Evolutionary conservation across 2,113 vertebrate species (phyloP), one percentile per base, ranked within the genome.

Genomic region (Ictalurus punctatus): DNA sequence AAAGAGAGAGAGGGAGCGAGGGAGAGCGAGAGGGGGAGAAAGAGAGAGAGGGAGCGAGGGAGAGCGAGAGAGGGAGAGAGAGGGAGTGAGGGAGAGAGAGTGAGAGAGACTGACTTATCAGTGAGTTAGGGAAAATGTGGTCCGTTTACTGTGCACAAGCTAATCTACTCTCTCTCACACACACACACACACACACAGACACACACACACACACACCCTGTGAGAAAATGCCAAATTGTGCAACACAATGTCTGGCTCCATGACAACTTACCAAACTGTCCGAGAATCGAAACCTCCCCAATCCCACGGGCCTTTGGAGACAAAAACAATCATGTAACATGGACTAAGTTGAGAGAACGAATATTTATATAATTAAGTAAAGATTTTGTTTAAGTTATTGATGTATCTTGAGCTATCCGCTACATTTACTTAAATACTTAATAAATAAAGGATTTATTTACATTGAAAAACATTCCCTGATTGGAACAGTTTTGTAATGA

Each of bases 161-260:
- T 76, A 40, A 76, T 44, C 19, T 44, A 71, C n/a, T 34, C 71
- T 40, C 71, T 23, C 40, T 27, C 74, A 19, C 34, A 21, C 34
- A 40, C 34, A 40, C 71, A 40, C 71, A 40, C 71, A 40, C 16
- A 19, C 34, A 8, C 34, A 40, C 34, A 40, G 8, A 21, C 71
- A 76, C 30, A 58, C 84, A 59, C 56, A 54, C 40, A 44, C 74
- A 76, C 74, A 78, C 40, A 48, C 74, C 8, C 21, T 10, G 37
- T 6, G 37, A 76, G 40, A 8, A 56, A 74, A 65, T 34, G 13
- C 6, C 34, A n/a, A 7, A 56, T 78, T 78, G 56, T 80, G 76
- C 61, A 86, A 56, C 58, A 81, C 82, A 85, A 81, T 69, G 54
- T 9, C 56, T 90, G 82, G 54, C 73, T 37, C 21, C 14, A 52